Percentiles rank a stretch among this genome's conserved stretches.
These are phyloP conservation scores for Colaptes auratus DNA, from an alignment of 2,113 vertebrate species.

Conservation along the genomic window DNA sequence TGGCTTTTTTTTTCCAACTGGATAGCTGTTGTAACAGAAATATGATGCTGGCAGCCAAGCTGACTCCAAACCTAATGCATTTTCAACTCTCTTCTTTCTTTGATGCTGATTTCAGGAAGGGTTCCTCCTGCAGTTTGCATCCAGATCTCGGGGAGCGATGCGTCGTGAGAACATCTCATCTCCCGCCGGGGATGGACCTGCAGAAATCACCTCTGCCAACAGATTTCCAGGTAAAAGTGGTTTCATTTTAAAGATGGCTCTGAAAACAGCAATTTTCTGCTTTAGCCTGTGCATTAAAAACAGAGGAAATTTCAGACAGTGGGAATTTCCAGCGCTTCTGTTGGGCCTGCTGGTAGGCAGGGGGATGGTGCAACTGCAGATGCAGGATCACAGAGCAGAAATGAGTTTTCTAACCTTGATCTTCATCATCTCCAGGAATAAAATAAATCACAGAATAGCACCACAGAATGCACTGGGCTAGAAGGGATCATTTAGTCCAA, in stretches of 20 bases:
- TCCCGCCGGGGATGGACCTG: neutral
- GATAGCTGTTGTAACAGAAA: constrained; percentile 52
- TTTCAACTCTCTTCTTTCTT: constrained; percentile 38
- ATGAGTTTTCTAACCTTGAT: neutral
- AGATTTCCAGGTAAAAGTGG: neutral
- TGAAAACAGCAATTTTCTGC: neutral
- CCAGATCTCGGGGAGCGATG: constrained; percentile 6
- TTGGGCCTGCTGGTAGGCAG: neutral
- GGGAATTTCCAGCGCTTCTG: neutral
- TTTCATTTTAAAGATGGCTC: neutral
- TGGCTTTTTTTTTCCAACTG: constrained; percentile 41
- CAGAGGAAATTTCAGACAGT: neutral
- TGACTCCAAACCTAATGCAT: constrained; percentile 35
- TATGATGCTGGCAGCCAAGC: constrained; percentile 34
- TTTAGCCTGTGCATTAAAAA: neutral
- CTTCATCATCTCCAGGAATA: neutral
- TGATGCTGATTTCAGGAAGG: constrained; percentile 58
- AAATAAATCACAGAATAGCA: too few species aligned
- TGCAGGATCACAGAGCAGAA: neutral
- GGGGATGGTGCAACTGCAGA: neutral
- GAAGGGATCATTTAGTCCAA: too few species aligned
- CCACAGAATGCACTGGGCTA: too few species aligned
- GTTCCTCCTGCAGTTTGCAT: constrained; percentile 37
- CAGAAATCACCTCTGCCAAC: neutral
- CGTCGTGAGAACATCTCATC: constrained; percentile 12